Evolutionary conservation across 2,113 vertebrate species (phyloP).

Genomic region (Mesembrinibis cayennensis): DNA sequence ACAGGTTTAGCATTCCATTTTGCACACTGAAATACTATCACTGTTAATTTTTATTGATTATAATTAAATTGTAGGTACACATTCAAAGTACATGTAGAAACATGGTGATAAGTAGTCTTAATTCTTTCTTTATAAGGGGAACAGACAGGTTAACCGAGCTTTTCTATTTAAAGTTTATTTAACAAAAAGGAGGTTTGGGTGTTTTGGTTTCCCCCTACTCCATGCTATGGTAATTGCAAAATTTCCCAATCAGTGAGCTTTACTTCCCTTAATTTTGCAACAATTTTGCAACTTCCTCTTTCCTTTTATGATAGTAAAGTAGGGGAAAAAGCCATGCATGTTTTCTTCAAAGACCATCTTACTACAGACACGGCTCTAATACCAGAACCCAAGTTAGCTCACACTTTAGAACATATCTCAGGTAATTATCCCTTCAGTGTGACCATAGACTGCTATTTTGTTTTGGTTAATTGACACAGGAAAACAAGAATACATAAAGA

Average conservation of each 20-base stretch:
- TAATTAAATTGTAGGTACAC: neutral
- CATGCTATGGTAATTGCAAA: neutral
- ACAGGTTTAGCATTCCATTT: neutral
- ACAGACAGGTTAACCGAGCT: neutral
- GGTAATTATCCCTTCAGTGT: neutral
- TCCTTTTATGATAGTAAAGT: neutral
- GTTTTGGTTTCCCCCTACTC: neutral
- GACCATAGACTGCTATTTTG: neutral
- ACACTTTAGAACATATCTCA: neutral
- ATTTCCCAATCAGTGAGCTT: neutral
- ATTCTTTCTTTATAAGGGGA: neutral
- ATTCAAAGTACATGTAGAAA: neutral
- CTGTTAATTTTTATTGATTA: neutral
- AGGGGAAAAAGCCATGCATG: neutral
- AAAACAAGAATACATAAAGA: neutral
- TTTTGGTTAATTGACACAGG: neutral
- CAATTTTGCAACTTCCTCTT: slow-evolving; percentile 19
- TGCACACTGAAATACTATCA: neutral
- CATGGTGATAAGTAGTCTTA: neutral
- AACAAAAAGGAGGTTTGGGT: neutral
- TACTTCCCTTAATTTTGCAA: slow-evolving; percentile 12
- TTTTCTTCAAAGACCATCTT: neutral
- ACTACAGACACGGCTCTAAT: neutral
- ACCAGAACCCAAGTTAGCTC: neutral
- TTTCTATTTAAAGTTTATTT: neutral